Evolutionary conservation across 2,888 invertebrate species (phyloP).

Genomic region (Ommatoiulus sabulosus): DNA sequence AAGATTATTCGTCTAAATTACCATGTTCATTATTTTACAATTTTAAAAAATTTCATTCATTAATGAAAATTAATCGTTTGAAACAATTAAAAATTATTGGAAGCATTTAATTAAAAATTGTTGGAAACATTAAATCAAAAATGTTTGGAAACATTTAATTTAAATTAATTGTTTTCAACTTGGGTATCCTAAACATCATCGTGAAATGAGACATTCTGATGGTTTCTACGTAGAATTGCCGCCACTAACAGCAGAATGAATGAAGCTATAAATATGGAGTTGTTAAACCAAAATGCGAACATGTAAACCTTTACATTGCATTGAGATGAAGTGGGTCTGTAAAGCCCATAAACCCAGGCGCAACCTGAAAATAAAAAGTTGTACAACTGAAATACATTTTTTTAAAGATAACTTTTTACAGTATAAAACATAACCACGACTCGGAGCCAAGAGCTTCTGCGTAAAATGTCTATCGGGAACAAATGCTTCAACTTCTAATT

Average conservation of each 20-base stretch:
- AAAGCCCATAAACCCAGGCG: constrained; percentile 77
- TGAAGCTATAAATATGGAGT: constrained; percentile 74
- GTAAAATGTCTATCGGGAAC: not conserved
- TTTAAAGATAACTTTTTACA: too few relatives aligned
- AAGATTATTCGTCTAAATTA: too few relatives aligned
- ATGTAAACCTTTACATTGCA: constrained; percentile 77
- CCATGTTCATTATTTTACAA: too few relatives aligned
- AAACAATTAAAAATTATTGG: too few relatives aligned
- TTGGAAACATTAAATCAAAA: too few relatives aligned
- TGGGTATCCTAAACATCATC: not conserved
- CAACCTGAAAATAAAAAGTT: constrained; percentile 70
- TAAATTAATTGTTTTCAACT: not conserved
- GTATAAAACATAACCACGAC: too few relatives aligned
- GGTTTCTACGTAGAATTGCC: not conserved
- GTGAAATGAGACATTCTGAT: not conserved
- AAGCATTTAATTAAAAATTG: too few relatives aligned
- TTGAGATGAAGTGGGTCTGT: constrained; percentile 73
- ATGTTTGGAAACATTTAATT: too few relatives aligned
- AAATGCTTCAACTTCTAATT: not conserved
- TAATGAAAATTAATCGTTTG: too few relatives aligned
- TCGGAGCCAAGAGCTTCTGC: too few relatives aligned
- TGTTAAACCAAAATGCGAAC: constrained; percentile 79
- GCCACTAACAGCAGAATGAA: constrained; percentile 67
- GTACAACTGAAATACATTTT: constrained; percentile 39
- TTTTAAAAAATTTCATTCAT: too few relatives aligned